Evolutionary conservation across 1,140 invertebrate species (phyloP).

Genomic region (Bactericera cockerelli): DNA sequence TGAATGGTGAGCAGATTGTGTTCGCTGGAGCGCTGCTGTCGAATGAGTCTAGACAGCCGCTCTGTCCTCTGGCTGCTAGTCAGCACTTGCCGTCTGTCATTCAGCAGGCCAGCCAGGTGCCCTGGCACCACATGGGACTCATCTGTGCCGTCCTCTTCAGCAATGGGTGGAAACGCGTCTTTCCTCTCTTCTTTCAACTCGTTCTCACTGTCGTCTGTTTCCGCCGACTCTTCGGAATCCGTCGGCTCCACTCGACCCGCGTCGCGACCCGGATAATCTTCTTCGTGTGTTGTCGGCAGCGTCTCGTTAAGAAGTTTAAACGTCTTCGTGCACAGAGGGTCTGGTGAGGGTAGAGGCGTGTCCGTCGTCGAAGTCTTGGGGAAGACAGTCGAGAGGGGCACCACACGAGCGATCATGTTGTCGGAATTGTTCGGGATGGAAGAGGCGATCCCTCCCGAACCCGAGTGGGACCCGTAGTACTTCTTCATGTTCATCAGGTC

Average conservation of each 20-base stretch:
- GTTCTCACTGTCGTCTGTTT: background rate
- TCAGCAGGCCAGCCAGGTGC: background rate
- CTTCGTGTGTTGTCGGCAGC: background rate
- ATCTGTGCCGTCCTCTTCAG: background rate
- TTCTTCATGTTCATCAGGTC: slow-evolving; percentile 60
- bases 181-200: background rate
- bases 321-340: background rate
- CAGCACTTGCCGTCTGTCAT: background rate
- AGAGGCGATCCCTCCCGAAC: background rate
- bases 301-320: background rate
- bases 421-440: slow-evolving; percentile 16
- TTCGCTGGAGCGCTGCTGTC: slow-evolving; percentile 24
- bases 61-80: slow-evolving; percentile 43
- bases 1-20: slow-evolving; percentile 3
- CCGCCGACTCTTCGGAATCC: background rate
- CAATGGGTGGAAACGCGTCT: background rate
- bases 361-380: slow-evolving; percentile 20
- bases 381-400: slow-evolving; percentile 53
- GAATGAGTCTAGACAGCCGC: slow-evolving; percentile 44
- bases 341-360: slow-evolving; percentile 25
- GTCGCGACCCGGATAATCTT: background rate
- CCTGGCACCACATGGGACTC: background rate
- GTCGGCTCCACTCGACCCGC: background rate
- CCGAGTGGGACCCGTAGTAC: slow-evolving; percentile 37
- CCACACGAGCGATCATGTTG: slow-evolving; percentile 39